These are phyloP conservation scores for Cygnus buccinator DNA, from an alignment of 2,113 vertebrate species.

Conservation along the genomic window DNA sequence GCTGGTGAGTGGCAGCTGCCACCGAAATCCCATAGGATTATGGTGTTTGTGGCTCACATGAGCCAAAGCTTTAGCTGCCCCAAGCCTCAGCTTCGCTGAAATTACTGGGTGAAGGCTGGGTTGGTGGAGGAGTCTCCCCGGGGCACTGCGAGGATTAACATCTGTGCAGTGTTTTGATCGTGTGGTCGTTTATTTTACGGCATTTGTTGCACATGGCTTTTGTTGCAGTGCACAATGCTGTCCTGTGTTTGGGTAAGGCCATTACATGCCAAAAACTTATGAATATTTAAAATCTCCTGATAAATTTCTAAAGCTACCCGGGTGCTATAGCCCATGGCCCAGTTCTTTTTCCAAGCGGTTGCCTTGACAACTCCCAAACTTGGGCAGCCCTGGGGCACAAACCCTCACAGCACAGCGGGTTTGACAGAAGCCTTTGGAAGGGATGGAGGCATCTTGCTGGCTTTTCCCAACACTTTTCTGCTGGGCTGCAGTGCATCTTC, in stretches of 20 bases:
- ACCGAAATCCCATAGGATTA: neutral
- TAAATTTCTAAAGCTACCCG: conserved; percentile 33
- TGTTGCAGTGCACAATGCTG: conserved; percentile 36
- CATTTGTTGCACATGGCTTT: conserved; percentile 2
- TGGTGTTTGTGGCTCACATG: neutral
- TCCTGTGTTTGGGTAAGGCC: conserved; percentile 45
- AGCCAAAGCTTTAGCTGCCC: neutral
- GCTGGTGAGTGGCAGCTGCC: neutral
- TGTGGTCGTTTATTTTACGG: conserved; percentile 16
- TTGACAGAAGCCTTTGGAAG: conserved; percentile 6
- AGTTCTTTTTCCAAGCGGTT: neutral
- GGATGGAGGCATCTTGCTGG: neutral
- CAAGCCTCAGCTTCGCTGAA: neutral
- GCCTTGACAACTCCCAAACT: neutral
- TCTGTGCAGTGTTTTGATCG: neutral
- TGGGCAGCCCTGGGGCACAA: neutral
- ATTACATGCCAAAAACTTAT: neutral
- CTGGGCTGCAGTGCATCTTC: neutral
- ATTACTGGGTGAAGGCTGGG: neutral
- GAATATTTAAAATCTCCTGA: conserved; percentile 52
- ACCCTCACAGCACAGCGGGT: neutral
- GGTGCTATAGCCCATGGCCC: neutral
- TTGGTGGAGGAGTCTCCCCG: neutral
- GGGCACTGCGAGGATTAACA: neutral
- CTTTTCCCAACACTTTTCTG: neutral